A percentile compares a stretch with the other conserved stretches of the same genome.
phyloP scores from a whole-genome alignment of 1,140 invertebrate species.

The Brachionus rotundiformis region DNA sequence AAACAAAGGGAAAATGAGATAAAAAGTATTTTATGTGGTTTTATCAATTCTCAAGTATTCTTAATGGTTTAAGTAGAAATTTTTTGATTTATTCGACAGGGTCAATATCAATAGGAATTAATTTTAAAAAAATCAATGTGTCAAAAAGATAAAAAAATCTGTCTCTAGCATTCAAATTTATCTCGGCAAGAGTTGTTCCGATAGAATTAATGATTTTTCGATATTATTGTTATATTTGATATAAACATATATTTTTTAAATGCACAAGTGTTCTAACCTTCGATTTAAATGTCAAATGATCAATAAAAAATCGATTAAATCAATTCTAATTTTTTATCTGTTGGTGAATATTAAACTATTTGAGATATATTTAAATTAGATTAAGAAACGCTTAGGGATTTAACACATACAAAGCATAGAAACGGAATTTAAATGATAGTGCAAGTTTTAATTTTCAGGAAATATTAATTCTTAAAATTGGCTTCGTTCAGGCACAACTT shows the following conservation, averaged over 20 bases:
- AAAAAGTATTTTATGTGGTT: neutral
- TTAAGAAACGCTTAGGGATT: constrained; percentile 12
- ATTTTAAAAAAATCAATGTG: neutral
- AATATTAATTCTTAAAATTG: constrained; percentile 17
- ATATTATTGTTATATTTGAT: constrained; percentile 21
- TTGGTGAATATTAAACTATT: constrained; percentile 2
- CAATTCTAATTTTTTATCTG: constrained; percentile 20
- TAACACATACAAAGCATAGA: neutral
- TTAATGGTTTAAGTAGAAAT: neutral
- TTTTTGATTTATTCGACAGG: constrained; percentile 16
- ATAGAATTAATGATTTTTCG: constrained; percentile 37
- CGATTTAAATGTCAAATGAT: constrained; percentile 32
- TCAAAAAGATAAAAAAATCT: constrained; percentile 40
- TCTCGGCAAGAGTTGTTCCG: constrained; percentile 41
- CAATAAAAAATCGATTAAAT: constrained; percentile 47
- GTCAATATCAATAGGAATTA: neutral
- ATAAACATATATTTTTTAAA: constrained; percentile 23
- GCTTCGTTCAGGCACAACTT: neutral
- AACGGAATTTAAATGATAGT: neutral
- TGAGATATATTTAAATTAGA: constrained; percentile 3
- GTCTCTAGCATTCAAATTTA: constrained; percentile 11
- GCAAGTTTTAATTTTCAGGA: constrained; percentile 5
- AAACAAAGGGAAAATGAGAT: neutral
- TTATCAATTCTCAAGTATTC: constrained; percentile 1
- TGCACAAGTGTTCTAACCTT: constrained; percentile 25